Conservation (phyloP, 2,888 invertebrate species). For the Venustoraphidia nigricollis region DNA sequence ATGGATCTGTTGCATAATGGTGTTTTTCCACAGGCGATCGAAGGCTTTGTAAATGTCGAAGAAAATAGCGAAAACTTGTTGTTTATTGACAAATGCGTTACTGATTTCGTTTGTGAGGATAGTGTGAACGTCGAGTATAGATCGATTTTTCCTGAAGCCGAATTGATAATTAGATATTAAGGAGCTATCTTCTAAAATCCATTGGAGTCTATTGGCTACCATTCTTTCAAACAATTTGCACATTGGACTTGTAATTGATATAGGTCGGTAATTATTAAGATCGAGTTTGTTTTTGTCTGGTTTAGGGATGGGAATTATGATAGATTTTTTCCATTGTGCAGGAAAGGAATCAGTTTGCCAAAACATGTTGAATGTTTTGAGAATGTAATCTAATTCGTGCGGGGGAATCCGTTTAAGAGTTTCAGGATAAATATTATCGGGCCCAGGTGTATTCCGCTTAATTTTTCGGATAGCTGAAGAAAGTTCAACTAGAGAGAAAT, state of each 20-base stretch:
- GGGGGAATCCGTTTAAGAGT: too few relatives aligned
- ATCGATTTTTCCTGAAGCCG: neutral
- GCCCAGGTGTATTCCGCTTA: too few relatives aligned
- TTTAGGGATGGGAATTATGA: too few relatives aligned
- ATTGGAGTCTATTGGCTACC: neutral
- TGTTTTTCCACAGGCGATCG: slow-evolving; percentile 5
- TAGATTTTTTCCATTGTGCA: too few relatives aligned
- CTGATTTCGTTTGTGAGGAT: slow-evolving; percentile 5
- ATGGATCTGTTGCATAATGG: neutral
- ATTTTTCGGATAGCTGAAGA: too few relatives aligned
- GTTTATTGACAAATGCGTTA: slow-evolving; percentile 8
- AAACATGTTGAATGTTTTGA: too few relatives aligned
- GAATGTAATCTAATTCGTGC: too few relatives aligned
- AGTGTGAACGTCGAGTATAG: neutral
- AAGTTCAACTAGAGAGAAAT: too few relatives aligned
- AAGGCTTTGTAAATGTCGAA: slow-evolving; percentile 10
- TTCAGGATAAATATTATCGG: too few relatives aligned
- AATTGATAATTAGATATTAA: too few relatives aligned
- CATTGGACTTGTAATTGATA: neutral
- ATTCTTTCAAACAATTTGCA: slow-evolving; percentile 4
- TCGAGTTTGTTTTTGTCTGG: too few relatives aligned
- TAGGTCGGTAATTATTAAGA: slow-evolving; percentile 2
- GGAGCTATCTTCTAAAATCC: neutral
- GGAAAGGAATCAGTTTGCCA: too few relatives aligned
- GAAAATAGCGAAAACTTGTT: slow-evolving; percentile 5